phyloP scores from a whole-genome alignment of 1,140 invertebrate genomes.

The Mycetomoellerius zeteki region DNA sequence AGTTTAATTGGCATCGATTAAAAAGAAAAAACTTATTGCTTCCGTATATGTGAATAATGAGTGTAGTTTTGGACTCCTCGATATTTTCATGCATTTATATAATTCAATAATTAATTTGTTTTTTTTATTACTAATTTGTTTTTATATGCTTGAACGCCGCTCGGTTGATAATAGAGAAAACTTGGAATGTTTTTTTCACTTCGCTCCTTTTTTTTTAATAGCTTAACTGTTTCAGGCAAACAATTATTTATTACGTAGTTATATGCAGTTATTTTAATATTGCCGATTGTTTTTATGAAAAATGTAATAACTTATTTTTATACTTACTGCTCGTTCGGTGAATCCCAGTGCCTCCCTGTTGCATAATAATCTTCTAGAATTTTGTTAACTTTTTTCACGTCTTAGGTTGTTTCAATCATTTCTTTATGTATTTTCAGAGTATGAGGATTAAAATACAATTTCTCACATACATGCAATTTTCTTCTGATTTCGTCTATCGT shows the following conservation, averaged over 20 bases:
- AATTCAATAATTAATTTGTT: too few relatives aligned
- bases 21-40: constrained; percentile 12
- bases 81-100: too few relatives aligned
- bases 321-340: background rate
- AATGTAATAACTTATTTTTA: background rate
- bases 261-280: background rate
- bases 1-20: constrained; percentile 9
- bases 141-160: background rate
- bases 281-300: background rate
- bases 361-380: background rate
- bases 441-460: background rate
- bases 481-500: background rate
- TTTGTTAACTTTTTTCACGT: background rate
- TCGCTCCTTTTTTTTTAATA: background rate
- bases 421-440: background rate
- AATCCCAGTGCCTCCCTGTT: background rate
- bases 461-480: background rate
- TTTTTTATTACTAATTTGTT: background rate
- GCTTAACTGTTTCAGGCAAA: background rate
- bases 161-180: background rate
- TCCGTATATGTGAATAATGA: too few relatives aligned
- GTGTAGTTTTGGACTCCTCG: too few relatives aligned
- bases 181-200: background rate
- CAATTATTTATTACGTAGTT: background rate
- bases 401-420: background rate